phyloP scores from a whole-genome alignment of 2,113 vertebrate genomes.

The Vombatus ursinus region DNA sequence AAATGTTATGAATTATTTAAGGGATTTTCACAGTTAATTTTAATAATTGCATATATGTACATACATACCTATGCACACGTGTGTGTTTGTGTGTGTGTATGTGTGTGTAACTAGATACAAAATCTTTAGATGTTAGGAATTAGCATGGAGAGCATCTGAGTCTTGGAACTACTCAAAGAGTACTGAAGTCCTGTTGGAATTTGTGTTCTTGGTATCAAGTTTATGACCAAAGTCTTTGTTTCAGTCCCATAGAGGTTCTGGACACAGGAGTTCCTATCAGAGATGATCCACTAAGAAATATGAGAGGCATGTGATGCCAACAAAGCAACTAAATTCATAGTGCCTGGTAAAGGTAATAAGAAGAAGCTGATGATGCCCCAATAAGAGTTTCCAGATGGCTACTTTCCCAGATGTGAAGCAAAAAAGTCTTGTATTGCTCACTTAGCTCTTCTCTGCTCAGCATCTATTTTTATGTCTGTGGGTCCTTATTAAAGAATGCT shows the following conservation, averaged over 20 bases:
- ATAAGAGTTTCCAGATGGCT: background rate
- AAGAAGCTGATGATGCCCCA: background rate
- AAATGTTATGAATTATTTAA: background rate
- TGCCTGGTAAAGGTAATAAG: background rate
- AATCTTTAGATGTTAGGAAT: background rate
- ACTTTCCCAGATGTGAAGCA: background rate
- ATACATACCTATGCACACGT: background rate
- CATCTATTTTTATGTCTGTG: background rate
- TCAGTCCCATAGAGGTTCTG: background rate
- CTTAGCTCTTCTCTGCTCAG: background rate
- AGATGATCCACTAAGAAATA: background rate
- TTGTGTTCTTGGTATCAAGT: background rate
- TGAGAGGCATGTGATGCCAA: background rate
- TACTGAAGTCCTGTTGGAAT: background rate
- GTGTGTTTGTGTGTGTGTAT: background rate
- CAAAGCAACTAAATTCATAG: background rate
- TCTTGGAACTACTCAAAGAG: background rate
- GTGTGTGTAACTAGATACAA: background rate
- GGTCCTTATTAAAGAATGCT: background rate
- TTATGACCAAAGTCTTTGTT: background rate
- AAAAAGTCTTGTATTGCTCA: background rate
- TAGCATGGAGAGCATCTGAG: background rate
- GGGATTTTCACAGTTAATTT: background rate
- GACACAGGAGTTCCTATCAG: background rate
- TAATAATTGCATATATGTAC: background rate